Percentiles rank a stretch among this genome's conserved stretches.
These are phyloP conservation scores for Sylvietta virens DNA, from an alignment of 2,113 vertebrate genomes.

Conservation along the genomic window DNA sequence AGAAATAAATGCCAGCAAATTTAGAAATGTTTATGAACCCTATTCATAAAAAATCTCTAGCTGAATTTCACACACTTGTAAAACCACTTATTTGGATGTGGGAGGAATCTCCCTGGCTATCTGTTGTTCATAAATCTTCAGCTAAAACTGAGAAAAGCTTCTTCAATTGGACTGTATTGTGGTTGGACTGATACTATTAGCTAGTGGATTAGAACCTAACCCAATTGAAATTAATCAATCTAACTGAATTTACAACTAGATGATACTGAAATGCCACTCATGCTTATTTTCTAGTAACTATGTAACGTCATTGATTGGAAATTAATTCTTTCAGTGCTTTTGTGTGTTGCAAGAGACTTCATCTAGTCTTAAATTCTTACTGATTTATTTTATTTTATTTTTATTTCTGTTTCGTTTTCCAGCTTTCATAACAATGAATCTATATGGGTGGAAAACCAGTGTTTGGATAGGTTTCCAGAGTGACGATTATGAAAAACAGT, in stretches of 20 bases:
- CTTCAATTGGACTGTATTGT: neutral
- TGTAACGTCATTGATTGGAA: neutral
- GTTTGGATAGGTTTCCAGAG: constrained; percentile 87
- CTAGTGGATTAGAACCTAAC: neutral
- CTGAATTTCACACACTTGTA: neutral
- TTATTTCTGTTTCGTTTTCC: constrained; percentile 44
- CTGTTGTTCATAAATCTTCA: neutral
- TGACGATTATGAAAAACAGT: constrained; percentile 78
- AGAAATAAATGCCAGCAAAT: neutral
- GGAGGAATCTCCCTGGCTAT: neutral
- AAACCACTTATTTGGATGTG: neutral
- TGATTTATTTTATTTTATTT: constrained; percentile 6
- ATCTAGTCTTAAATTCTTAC: neutral
- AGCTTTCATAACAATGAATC: constrained; percentile 94
- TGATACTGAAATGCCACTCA: neutral
- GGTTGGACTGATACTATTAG: neutral
- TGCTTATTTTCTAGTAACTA: neutral
- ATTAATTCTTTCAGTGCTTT: constrained; percentile 15
- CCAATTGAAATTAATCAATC: neutral
- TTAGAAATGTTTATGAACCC: neutral
- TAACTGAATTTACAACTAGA: neutral
- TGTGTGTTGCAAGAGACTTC: neutral
- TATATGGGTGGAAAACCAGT: constrained; percentile 78
- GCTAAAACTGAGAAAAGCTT: neutral
- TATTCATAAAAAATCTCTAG: neutral